phyloP scores from a whole-genome alignment of 2,888 invertebrate genomes.

The Argyresthia albistria region DNA sequence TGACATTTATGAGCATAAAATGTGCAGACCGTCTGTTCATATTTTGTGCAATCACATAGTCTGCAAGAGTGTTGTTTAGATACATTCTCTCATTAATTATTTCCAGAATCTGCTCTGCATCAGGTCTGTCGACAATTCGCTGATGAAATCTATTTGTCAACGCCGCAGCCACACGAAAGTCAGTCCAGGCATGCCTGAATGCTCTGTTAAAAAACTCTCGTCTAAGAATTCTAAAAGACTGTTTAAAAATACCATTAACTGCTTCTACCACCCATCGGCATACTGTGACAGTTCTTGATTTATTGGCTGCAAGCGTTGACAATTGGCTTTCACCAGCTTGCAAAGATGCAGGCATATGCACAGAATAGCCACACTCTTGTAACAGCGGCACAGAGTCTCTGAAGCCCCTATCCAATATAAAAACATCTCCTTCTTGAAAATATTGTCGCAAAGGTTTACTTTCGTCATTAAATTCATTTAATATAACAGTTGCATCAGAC shows the following conservation, averaged over 20 bases:
- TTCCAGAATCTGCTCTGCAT: not conserved
- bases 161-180: not conserved
- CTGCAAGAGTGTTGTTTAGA: not conserved
- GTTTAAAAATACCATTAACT: slow-evolving; percentile 2
- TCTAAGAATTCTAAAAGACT: not conserved
- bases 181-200: not conserved
- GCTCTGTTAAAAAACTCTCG: not conserved
- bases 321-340: slow-evolving; percentile 1
- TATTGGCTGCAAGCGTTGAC: slow-evolving; percentile 3
- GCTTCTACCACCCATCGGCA: slow-evolving; percentile 2
- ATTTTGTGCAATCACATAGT: not conserved
- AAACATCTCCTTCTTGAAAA: slow-evolving; percentile 2
- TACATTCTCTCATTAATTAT: not conserved
- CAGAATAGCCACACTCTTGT: slow-evolving; percentile 1
- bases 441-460: not conserved
- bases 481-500: slow-evolving; percentile 11
- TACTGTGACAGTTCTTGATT: slow-evolving; percentile 1
- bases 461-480: not conserved
- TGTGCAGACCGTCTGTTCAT: not conserved
- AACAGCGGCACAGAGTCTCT: slow-evolving; percentile 2
- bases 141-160: not conserved
- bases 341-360: slow-evolving; percentile 1
- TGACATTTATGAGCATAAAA: not conserved
- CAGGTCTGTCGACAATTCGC: not conserved
- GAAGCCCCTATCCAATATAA: slow-evolving; percentile 5